These are phyloP conservation scores for Zaprionus africanus DNA, from an alignment of 1,140 invertebrate species.

Conservation along the genomic window DNA sequence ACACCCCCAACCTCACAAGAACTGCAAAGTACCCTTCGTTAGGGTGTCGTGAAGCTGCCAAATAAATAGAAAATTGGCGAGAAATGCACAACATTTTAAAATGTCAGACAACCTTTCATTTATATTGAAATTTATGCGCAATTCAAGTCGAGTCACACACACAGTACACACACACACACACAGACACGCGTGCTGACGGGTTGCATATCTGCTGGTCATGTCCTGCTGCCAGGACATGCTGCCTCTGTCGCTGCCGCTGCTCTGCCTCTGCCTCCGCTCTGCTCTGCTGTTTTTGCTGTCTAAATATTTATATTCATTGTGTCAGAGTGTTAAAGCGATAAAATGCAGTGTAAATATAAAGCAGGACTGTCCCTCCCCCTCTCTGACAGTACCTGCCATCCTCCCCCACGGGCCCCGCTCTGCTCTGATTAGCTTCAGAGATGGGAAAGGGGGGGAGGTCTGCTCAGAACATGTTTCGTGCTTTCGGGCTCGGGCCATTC, in stretches of 20 bases:
- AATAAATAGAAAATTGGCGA: conserved; percentile 51
- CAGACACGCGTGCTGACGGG: conserved; percentile 1
- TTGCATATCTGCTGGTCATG: conserved; percentile 64
- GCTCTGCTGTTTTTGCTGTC: conserved; percentile 79
- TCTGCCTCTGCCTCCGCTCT: conserved; percentile 23
- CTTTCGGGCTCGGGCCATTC: conserved; percentile 51
- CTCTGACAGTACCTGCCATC: not conserved
- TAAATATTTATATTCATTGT: conserved; percentile 83
- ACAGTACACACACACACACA: conserved; percentile 21
- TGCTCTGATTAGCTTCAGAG: conserved; percentile 60
- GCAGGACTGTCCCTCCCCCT: conserved; percentile 41
- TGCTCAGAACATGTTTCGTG: conserved; percentile 6
- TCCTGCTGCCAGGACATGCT: conserved; percentile 59
- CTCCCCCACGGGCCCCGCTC: conserved; percentile 9
- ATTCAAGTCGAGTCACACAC: conserved; percentile 60
- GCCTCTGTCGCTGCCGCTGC: conserved; percentile 23
- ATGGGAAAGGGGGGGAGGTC: not conserved
- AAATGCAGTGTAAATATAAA: conserved; percentile 82
- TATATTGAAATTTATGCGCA: conserved; percentile 79
- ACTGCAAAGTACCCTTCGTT: not conserved
- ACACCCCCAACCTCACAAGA: not conserved
- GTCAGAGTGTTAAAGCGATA: conserved; percentile 82
- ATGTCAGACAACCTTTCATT: conserved; percentile 64
- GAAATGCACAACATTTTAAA: conserved; percentile 57
- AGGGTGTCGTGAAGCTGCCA: conserved; percentile 31